Conservation (phyloP, 2,888 invertebrate species). For the Scelioninae gen. 2 region DNA sequence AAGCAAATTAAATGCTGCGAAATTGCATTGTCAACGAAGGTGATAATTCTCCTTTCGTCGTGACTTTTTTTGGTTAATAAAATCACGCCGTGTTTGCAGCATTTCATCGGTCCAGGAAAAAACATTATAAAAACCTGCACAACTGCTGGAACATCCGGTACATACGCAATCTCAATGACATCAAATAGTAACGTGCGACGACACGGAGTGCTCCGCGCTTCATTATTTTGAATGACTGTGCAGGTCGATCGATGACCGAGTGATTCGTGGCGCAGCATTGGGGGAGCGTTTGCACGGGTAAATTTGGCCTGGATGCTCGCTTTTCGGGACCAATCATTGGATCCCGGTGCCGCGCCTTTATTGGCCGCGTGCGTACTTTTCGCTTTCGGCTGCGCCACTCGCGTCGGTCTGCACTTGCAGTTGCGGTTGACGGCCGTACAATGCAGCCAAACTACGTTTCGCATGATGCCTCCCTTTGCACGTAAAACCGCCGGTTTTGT, state of each 20-base stretch:
- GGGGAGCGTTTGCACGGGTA: constrained; percentile 44
- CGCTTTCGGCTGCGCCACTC: constrained; percentile 48
- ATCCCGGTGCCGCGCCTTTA: constrained; percentile 50
- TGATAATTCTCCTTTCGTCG: too few relatives aligned
- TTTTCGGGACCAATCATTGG: constrained; percentile 60
- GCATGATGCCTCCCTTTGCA: constrained; percentile 42
- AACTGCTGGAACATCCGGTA: too few relatives aligned
- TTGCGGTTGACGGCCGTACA: constrained; percentile 69
- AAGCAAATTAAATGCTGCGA: too few relatives aligned
- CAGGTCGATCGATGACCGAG: constrained; percentile 15
- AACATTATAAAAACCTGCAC: too few relatives aligned
- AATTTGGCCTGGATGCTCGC: constrained; percentile 59
- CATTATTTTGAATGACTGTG: constrained; percentile 64
- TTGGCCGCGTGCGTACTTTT: constrained; percentile 48
- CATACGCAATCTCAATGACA: constrained; percentile 53
- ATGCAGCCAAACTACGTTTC: constrained; percentile 65
- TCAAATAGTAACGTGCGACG: constrained; percentile 68
- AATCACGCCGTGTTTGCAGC: too few relatives aligned
- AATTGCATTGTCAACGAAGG: too few relatives aligned
- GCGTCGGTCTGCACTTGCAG: constrained; percentile 64
- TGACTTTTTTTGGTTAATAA: too few relatives aligned
- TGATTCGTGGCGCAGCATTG: too few relatives aligned
- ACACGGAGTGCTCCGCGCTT: constrained; percentile 63
- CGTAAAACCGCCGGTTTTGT: constrained; percentile 44
- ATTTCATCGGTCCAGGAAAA: too few relatives aligned